phyloP scores from a whole-genome alignment of 2,888 invertebrate genomes.

The Ormyrus thymus region DNA sequence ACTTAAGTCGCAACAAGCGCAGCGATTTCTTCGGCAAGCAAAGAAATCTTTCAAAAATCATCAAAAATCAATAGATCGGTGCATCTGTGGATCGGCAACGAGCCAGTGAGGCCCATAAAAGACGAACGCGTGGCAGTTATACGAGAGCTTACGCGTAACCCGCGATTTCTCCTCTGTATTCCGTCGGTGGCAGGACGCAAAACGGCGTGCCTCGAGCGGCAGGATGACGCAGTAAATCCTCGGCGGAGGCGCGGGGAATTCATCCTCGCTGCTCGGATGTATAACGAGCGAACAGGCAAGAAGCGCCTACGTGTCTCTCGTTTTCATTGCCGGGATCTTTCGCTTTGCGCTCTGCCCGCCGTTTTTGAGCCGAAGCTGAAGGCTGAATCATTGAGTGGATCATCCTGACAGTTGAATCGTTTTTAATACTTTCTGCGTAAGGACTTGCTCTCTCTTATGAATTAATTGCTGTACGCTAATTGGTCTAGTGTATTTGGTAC shows the following conservation, averaged over 20 bases:
- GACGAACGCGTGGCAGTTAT: not conserved
- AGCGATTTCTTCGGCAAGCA: no score
- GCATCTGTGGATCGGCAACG: no score
- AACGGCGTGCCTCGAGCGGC: not conserved
- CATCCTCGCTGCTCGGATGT: slow-evolving; percentile 30
- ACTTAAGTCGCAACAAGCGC: no score
- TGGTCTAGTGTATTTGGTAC: no score
- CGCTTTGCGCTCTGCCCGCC: no score
- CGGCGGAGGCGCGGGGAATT: slow-evolving; percentile 13
- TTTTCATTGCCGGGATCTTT: not conserved
- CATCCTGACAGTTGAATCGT: not conserved
- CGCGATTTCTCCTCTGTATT: not conserved
- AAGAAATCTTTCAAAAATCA: no score
- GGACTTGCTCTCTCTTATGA: no score
- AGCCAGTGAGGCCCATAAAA: no score
- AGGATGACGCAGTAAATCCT: slow-evolving; percentile 16
- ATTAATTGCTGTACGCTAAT: no score
- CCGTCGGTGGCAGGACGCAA: not conserved
- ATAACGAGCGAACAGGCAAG: slow-evolving; percentile 29
- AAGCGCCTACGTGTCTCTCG: not conserved
- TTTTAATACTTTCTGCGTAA: not conserved
- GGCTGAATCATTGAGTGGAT: not conserved
- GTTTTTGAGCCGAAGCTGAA: not conserved
- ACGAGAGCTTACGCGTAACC: not conserved
- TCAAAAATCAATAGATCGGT: no score